Percentiles rank a stretch among this genome's conserved stretches.
phyloP scores from a whole-genome alignment of 2,113 vertebrate species.

The Cololabis saira region DNA sequence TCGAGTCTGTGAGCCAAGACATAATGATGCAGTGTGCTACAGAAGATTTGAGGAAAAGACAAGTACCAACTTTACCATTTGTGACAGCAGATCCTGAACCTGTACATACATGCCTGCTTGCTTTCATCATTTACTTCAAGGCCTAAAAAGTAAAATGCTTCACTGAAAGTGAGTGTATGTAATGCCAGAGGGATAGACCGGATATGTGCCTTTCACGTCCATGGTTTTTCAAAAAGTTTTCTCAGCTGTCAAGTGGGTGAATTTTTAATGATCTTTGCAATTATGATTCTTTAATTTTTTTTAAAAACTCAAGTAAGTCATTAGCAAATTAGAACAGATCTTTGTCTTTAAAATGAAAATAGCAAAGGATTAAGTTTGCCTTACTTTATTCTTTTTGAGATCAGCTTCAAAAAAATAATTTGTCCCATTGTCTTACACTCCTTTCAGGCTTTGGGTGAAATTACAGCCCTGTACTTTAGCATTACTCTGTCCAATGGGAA shows the following conservation, averaged over 20 bases:
- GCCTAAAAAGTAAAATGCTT: conserved; percentile 35
- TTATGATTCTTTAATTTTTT: background rate
- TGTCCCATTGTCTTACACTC: conserved; percentile 18
- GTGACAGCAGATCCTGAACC: conserved; percentile 44
- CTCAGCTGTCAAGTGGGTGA: conserved; percentile 10
- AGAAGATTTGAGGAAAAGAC: conserved; percentile 54
- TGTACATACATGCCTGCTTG: conserved; percentile 51
- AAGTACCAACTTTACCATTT: conserved; percentile 28
- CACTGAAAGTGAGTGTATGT: conserved; percentile 38
- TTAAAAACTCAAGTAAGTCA: conserved; percentile 8
- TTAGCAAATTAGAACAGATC: conserved; percentile 8
- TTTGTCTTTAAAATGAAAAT: conserved; percentile 16
- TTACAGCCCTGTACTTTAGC: conserved; percentile 20
- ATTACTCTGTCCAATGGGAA: conserved; percentile 50
- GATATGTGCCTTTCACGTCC: background rate
- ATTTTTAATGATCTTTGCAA: conserved; percentile 10
- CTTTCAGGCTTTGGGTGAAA: conserved; percentile 27
- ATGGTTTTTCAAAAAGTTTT: conserved; percentile 30
- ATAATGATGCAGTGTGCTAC: conserved; percentile 27
- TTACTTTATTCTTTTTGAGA: background rate
- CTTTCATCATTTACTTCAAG: conserved; percentile 59
- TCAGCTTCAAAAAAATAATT: conserved; percentile 32
- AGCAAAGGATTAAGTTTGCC: conserved; percentile 1
- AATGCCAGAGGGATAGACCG: conserved; percentile 12
- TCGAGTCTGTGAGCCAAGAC: conserved; percentile 26